phyloP scores from a whole-genome alignment of 2,888 invertebrate species.

The Oscheius myriophilus region DNA sequence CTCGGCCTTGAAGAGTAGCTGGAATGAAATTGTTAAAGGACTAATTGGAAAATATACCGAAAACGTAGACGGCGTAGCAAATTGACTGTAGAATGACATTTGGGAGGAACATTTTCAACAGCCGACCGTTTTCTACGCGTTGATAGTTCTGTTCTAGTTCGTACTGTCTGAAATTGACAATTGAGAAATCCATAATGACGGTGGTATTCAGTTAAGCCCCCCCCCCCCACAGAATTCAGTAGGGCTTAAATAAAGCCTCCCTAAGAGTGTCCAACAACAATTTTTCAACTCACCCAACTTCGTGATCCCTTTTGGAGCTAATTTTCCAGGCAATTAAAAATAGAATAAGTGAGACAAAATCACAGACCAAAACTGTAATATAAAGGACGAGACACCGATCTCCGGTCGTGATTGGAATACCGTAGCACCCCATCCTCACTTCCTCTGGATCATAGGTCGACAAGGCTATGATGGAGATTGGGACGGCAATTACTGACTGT shows the following conservation, averaged over 20 bases:
- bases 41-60: neutral
- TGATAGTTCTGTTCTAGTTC: neutral
- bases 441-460: neutral
- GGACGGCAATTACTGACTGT: neutral
- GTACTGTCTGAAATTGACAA: neutral
- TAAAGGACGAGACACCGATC: neutral
- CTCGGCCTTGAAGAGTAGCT: neutral
- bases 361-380: neutral
- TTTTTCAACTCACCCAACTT: neutral
- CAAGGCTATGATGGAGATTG: neutral
- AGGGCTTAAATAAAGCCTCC: too few relatives aligned
- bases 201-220: too few relatives aligned
- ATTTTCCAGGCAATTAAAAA: constrained; percentile 8
- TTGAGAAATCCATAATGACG: neutral
- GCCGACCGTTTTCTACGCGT: neutral
- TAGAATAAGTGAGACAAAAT: neutral
- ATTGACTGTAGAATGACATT: neutral
- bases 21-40: neutral
- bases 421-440: neutral
- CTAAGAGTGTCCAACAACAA: too few relatives aligned
- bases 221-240: too few relatives aligned
- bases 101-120: constrained; percentile 14
- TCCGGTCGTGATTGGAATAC: neutral
- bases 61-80: neutral
- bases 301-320: neutral